Base-by-base conservation (phyloP, 2,888 invertebrate species). In the Epinotia demarniana region DNA sequence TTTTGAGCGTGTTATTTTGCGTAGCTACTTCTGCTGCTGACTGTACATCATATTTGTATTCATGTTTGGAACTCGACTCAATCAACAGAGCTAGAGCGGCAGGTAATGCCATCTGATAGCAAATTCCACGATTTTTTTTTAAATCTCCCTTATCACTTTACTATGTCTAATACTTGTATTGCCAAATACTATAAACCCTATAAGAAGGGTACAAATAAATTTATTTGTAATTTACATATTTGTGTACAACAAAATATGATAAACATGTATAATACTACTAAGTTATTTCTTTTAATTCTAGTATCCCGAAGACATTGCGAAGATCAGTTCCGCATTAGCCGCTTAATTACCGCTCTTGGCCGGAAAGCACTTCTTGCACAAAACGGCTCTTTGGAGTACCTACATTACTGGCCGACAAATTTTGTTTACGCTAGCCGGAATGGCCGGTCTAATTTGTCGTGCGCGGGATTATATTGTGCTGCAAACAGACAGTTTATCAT, bases 391-490 rank as follows among this genome's bases (percentile, higher is more conserved):
- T 53, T 12, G 66, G 76, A 27, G 73, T 77, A 77, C n/a, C n/a
- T n/a, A n/a, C 79, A 78, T 79, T 75, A 77, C 79, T 73, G 79
- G 81, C 78, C 78, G 80, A 81, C 79, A 81, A 83, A 83, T 85
- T 60, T 53, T 73, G 84, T 83, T 82, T 81, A 82, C 80, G 80
- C 82, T 79, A 77, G 78, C 77, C 77, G 78, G 81, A 79, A 81
- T 79, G 79, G 78, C 69, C 78, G 80, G 78, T 81, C 82, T 69
- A 69, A 69, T 85, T 85, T 85, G 83, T 81, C 80, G 80, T 53
- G 80, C 79, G 80, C 71, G 68, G 77, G 77, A 77, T 81, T 80
- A 80, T 79, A 80, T 82, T 81, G 79, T 78, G 77, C 77, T 78
- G 78, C 79, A 81, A 82, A 84, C 81, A 81, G 82, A 62, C 81